Evolutionary conservation across 1,140 invertebrate genomes (phyloP).

Genomic region (Papilio machaon): DNA sequence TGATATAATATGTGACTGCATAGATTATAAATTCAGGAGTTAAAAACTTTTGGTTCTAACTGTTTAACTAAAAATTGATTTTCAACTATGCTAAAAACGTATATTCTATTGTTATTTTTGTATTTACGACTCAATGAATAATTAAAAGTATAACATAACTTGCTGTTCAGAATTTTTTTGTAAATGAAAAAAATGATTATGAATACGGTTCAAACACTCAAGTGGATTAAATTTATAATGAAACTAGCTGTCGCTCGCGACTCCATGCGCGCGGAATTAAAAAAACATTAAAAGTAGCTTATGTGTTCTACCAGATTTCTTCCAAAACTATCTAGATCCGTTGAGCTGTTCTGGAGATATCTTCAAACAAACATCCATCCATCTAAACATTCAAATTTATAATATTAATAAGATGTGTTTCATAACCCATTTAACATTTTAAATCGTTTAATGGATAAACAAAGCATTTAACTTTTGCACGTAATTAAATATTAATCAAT

Average conservation of each 20-base stretch:
- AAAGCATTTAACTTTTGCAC: constrained; percentile 11
- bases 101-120: too few relatives aligned
- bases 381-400: too few relatives aligned
- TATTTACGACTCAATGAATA: too few relatives aligned
- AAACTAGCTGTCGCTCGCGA: background rate
- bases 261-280: too few relatives aligned
- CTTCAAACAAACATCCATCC: too few relatives aligned
- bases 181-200: too few relatives aligned
- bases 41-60: background rate
- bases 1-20: constrained; percentile 19
- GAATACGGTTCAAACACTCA: too few relatives aligned
- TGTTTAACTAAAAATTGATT: background rate
- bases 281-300: too few relatives aligned
- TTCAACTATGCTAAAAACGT: too few relatives aligned
- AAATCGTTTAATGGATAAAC: background rate
- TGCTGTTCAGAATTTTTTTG: background rate
- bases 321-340: too few relatives aligned
- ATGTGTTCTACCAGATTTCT: too few relatives aligned
- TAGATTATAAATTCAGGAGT: constrained; percentile 15
- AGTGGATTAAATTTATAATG: background rate
- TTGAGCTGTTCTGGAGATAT: too few relatives aligned
- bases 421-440: background rate
- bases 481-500: constrained; percentile 26
- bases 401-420: background rate
- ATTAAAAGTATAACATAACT: background rate